These are phyloP conservation scores for Drosophila rubida DNA, from an alignment of 2,888 invertebrate species.

Conservation along the genomic window DNA sequence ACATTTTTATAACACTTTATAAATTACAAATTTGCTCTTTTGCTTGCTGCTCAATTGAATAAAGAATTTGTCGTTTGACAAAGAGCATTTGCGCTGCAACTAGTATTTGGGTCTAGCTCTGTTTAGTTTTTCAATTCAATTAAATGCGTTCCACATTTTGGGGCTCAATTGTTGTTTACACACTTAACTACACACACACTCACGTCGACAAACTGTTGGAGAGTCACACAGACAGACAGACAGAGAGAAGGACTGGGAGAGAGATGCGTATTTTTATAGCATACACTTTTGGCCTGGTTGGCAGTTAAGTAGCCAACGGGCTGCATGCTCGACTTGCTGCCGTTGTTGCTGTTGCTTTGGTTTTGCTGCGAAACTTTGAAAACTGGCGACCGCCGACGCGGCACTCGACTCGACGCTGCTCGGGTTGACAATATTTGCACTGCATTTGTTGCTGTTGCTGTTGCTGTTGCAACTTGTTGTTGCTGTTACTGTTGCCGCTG, in stretches of 20 bases:
- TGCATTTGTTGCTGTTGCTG: constrained; percentile 45
- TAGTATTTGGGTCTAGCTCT: constrained; percentile 32
- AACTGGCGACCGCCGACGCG: constrained; percentile 58
- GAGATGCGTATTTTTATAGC: constrained; percentile 59
- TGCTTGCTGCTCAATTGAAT: too few relatives aligned
- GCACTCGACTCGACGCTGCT: constrained; percentile 26
- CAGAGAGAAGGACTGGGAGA: constrained; percentile 4
- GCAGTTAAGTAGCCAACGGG: constrained; percentile 72
- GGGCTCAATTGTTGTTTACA: constrained; percentile 63
- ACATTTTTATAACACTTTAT: too few relatives aligned
- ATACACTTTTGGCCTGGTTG: constrained; percentile 54
- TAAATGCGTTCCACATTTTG: constrained; percentile 68
- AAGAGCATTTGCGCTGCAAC: constrained; percentile 37
- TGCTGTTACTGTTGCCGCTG: constrained; percentile 27
- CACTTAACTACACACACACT: constrained; percentile 29
- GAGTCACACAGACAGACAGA: not conserved
- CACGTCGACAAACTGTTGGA: not conserved
- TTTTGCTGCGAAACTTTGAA: constrained; percentile 70
- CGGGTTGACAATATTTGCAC: constrained; percentile 73
- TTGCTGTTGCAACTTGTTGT: constrained; percentile 18
- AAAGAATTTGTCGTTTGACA: too few relatives aligned
- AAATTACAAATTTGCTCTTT: too few relatives aligned
- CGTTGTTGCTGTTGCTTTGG: constrained; percentile 28
- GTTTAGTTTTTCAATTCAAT: constrained; percentile 73
- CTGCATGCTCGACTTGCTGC: constrained; percentile 33